Base-by-base conservation (phyloP, 2,797 vertebrate genomes). In the Pangasius macronema region DNA sequence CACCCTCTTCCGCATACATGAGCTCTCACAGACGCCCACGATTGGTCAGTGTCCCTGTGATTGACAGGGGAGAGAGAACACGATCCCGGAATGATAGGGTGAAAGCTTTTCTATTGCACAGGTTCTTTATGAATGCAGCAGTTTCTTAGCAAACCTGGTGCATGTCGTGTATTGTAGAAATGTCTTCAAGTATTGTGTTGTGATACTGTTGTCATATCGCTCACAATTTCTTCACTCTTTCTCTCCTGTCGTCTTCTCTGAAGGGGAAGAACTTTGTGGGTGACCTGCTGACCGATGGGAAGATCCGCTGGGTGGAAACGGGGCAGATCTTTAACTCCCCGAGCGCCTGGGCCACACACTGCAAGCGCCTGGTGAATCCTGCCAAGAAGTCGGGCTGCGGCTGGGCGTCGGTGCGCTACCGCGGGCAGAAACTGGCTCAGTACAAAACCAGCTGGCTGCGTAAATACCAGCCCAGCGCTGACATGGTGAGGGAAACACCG, bases 321-420 rank as follows among this genome's bases (percentile, higher is more conserved):
- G 98, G 97, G 0, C 98, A 99, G 92, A 96, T 97, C 77, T 99
- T 99, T 92, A 98, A 98, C 93, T 99, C 98, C 0, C 98, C 98
- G 30, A 99, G 98, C 0, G 98, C 98, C 85, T 99, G 98, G 98
- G 98, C 98, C 18, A 99, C 98, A 0, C 97, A 99, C 92, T 99
- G 98, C 92, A 99, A 99, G 90, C 97, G 97, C 75, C 95, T 99
- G 91, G 97, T 99, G 82, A 99, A 99, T 93, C 98, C 98, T 0
- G 98, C 98, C 91, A 99, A 99, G 94, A 99, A 99, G 91, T 99
- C 98, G 0, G 98, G 98, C 87, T 99, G 98, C 0, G 98, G 98
- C 36, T 99, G 98, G 98, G 98, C 98, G 0, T 99, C 98, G 0
- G 98, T 99, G 67, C 97, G 97, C 90, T 99, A 99, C 94, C 95